Evolutionary conservation across 2,888 invertebrate species (phyloP), one percentile per base, ranked within the genome.

Genomic region (Pherbina coryleti): DNA sequence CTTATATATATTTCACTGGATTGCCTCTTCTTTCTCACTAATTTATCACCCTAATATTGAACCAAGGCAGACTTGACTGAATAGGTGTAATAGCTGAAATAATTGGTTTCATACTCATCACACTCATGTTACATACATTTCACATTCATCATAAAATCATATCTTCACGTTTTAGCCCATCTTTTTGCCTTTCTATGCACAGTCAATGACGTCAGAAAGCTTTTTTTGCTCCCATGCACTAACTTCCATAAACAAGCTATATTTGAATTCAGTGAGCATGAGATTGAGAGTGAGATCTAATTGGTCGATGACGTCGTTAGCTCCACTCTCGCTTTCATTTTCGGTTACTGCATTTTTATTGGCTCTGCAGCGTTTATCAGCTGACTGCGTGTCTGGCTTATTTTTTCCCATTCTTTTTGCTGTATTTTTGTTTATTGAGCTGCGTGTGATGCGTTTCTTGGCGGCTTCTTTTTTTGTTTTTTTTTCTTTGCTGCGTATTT

Each of bases 321-420:
- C 49, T 57, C 11, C 66, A 81, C 82, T 82, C 80, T 82, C 82
- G 75, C 79, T 82, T 82, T 82, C 81, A 79, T 80, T 82, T 79
- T 79, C 80, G 57, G 28, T 28, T 28, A 44, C 31, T 79, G 67
- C 75, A 75, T 78, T 67, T 75, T 78, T 78, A 73, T 75, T 34
- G 25, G 25, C n/a, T 51, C 11, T 28, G 17, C 17, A 60, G 60
- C 11, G 11, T 37, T 75, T 67, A 67, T 75, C 66, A 75, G 66
- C 75, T 66, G 76, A 71, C 71, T 72, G 51, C 49, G 25, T 67
- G 76, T 75, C 78, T 69, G 72, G 34, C 75, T 76, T 57, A 67
- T 76, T 53, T 37, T 11, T 73, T 74, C 14, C 17, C 51, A 49
- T 22, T 4, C 44, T 64, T 75, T 55, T 72, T 44, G 51, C 34